Evolutionary conservation across 2,113 vertebrate genomes (phyloP), one percentile per base, ranked within the genome.

Genomic region (Micronycteris hirsuta): DNA sequence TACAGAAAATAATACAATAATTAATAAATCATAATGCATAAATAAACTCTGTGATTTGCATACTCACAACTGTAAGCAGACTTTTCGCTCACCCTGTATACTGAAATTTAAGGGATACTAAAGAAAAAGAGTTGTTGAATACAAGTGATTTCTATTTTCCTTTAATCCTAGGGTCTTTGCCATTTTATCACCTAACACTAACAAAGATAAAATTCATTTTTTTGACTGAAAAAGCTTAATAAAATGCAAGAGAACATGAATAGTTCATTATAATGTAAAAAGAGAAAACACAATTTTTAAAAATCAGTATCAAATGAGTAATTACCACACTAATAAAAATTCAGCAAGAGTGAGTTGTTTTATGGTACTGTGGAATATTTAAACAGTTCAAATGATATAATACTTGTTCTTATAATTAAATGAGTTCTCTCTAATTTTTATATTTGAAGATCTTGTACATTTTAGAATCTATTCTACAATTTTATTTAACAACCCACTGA

Each of bases 121-220:
- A 94, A 82, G 78, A 93, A 84, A 94, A 95, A 81, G 17, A 54
- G 17, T 83, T 92, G 89, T 89, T 85, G 61, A 95, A 94, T 91
- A 87, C 31, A 80, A 92, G 11, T 33, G 16, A 93, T 92, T 95
- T 88, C 95, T 73, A 93, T 78, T 97, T 97, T 94, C 56, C 56
- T 91, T 96, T 86, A 97, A 87, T 90, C 94, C 65, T 81, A 68
- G 31, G 38, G 43, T 70, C 56, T 93, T 94, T 86, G 73, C 87
- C 58, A 96, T 96, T 96, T 96, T 96, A 93, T 95, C 91, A 93
- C 36, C 93, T 90, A 96, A 90, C 45, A 20, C 81, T 86, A 78
- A 77, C 31, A 92, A 73, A 96, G 95, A 77, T 63, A 81, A 49
- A 17, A 81, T 97, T 89, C 47, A 78, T 95, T 63, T 93, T 93